phyloP scores from a whole-genome alignment of 2,888 invertebrate genomes.

The Microdon myrmicae region DNA sequence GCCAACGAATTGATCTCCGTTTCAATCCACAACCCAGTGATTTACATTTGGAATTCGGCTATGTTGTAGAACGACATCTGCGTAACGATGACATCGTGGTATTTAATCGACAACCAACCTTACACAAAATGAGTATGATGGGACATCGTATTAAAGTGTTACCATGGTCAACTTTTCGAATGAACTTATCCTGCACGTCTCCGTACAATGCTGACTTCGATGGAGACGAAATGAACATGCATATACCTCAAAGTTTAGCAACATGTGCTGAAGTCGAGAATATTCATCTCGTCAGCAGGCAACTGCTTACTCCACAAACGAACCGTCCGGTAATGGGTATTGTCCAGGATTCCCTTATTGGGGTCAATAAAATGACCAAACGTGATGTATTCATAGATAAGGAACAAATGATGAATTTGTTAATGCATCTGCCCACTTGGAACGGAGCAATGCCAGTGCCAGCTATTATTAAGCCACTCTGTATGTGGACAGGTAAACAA shows the following conservation, averaged over 20 bases:
- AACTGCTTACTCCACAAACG: constrained; percentile 75
- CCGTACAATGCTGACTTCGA: constrained; percentile 80
- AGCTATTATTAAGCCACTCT: constrained; percentile 86
- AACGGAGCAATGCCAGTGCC: constrained; percentile 94
- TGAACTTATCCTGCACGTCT: constrained; percentile 75
- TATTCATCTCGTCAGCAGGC: constrained; percentile 72
- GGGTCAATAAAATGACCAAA: constrained; percentile 95
- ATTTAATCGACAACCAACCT: constrained; percentile 76
- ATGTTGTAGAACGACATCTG: constrained; percentile 72
- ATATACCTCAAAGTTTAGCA: constrained; percentile 73
- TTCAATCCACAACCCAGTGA: constrained; percentile 74
- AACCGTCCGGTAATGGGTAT: constrained; percentile 95
- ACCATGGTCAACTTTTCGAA: constrained; percentile 76
- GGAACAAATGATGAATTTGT: constrained; percentile 95
- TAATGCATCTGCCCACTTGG: constrained; percentile 98
- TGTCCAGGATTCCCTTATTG: constrained; percentile 94
- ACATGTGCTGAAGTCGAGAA: constrained; percentile 72
- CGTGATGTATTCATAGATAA: constrained; percentile 94
- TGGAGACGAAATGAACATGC: constrained; percentile 78
- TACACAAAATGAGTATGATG: constrained; percentile 81
- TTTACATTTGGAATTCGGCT: constrained; percentile 70
- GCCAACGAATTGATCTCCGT: constrained; percentile 74
- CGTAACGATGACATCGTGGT: constrained; percentile 74
- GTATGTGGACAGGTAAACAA: constrained; percentile 95
- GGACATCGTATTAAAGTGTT: constrained; percentile 72